phyloP scores from a whole-genome alignment of 2,113 vertebrate genomes.

The Nanger granti region DNA sequence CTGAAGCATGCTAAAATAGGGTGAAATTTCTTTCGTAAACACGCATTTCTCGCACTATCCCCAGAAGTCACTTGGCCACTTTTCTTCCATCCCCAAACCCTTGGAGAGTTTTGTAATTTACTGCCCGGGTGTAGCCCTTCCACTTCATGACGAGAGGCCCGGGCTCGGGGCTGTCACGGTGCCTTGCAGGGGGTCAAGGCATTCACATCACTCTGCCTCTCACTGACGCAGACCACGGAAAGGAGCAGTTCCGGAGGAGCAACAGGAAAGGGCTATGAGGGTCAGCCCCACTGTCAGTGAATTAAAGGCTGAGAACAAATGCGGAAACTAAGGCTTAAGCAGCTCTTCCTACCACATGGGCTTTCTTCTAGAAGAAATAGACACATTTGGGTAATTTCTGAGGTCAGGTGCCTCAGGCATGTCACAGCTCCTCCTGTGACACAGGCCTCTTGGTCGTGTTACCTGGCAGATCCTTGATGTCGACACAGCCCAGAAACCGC shows the following conservation, averaged over 20 bases:
- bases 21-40: neutral
- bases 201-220: rapidly evolving
- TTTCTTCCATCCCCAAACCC: neutral
- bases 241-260: neutral
- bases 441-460: rapidly evolving
- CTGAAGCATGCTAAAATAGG: neutral
- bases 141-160: neutral
- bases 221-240: neutral
- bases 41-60: rapidly evolving
- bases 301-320: neutral
- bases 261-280: neutral
- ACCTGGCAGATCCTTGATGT: slow-evolving; percentile 94
- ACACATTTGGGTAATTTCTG: rapidly evolving
- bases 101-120: rapidly evolving
- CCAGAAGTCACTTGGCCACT: neutral
- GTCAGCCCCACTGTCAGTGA: neutral
- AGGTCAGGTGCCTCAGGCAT: neutral
- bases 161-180: rapidly evolving
- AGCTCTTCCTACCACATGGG: neutral
- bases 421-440: rapidly evolving
- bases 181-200: neutral
- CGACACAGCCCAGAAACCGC: slow-evolving; percentile 94
- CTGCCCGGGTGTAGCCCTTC: too few species aligned
- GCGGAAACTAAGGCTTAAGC: neutral
- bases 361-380: neutral